These are phyloP conservation scores for Tineola bisselliella DNA, from an alignment of 2,888 invertebrate genomes.

Conservation along the genomic window DNA sequence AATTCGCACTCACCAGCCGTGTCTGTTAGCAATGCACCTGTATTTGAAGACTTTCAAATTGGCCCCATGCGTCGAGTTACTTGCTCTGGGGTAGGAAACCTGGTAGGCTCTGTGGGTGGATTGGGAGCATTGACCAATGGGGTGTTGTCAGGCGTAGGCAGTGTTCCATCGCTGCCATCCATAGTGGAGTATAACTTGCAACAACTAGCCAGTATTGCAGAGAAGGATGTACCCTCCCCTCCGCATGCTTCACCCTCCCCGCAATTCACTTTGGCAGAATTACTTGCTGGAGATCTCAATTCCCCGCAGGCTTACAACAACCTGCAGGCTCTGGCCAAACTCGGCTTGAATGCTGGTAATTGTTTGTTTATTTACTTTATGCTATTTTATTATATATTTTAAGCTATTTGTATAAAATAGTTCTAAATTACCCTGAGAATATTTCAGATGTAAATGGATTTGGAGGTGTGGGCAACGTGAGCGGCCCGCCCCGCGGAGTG, in stretches of 20 bases:
- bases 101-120: constrained; percentile 35
- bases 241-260: constrained; percentile 69
- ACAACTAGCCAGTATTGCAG: constrained; percentile 83
- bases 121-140: constrained; percentile 30
- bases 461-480: constrained; percentile 45
- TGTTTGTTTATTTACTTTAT: constrained; percentile 17
- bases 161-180: constrained; percentile 63
- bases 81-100: constrained; percentile 28
- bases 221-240: constrained; percentile 69
- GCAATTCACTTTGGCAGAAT: constrained; percentile 79
- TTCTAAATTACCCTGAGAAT: background rate
- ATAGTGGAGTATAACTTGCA: constrained; percentile 89
- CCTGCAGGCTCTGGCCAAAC: constrained; percentile 87
- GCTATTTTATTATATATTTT: background rate
- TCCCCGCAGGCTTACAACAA: constrained; percentile 85
- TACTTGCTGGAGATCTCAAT: constrained; percentile 76
- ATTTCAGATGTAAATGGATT: constrained; percentile 59
- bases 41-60: constrained; percentile 77
- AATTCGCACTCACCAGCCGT: constrained; percentile 57
- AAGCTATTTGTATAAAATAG: background rate
- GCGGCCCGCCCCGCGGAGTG: constrained; percentile 63
- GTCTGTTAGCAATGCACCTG: constrained; percentile 74
- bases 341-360: constrained; percentile 78
- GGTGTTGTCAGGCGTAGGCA: constrained; percentile 37
- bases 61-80: constrained; percentile 61